A percentile compares a stretch with the other conserved stretches of the same genome.
Conservation (phyloP, 2,888 invertebrate species). For the Phalangium opilio region DNA sequence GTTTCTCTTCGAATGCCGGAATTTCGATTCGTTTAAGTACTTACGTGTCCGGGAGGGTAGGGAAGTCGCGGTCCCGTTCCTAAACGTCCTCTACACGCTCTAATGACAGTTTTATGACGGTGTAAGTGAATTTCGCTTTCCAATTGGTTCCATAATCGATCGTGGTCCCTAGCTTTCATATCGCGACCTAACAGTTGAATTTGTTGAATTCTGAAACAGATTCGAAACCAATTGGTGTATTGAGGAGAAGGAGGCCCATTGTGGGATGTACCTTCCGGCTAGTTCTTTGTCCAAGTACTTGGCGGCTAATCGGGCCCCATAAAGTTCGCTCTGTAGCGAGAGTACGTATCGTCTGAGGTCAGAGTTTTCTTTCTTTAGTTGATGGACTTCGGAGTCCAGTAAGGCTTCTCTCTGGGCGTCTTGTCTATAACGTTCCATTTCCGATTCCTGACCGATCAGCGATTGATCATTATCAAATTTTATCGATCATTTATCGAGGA, state of each 20-base stretch:
- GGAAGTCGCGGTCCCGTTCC: constrained; percentile 16
- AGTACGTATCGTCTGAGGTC: constrained; percentile 52
- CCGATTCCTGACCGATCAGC: constrained; percentile 37
- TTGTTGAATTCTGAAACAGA: constrained; percentile 54
- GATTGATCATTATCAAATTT: no score
- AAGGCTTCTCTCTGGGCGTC: constrained; percentile 33
- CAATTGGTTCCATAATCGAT: constrained; percentile 62
- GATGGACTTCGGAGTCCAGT: constrained; percentile 29
- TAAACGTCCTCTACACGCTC: constrained; percentile 36
- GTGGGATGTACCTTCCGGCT: constrained; percentile 41
- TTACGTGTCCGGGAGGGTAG: constrained; percentile 14
- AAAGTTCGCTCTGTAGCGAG: constrained; percentile 62
- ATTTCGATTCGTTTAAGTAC: neutral
- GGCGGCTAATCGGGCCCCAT: constrained; percentile 65
- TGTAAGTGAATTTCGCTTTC: constrained; percentile 74
- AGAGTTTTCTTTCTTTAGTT: constrained; percentile 47
- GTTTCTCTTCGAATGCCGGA: no score
- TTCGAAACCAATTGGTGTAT: neutral
- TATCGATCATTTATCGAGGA: constrained; percentile 1
- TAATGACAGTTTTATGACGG: constrained; percentile 60
- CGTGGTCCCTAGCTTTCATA: constrained; percentile 60
- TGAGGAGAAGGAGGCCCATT: neutral
- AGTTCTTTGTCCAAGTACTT: constrained; percentile 73
- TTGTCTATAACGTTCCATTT: constrained; percentile 31
- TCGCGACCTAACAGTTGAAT: constrained; percentile 63